These are phyloP conservation scores for Neodiprion virginianus DNA, from an alignment of 1,140 invertebrate species.

Conservation along the genomic window DNA sequence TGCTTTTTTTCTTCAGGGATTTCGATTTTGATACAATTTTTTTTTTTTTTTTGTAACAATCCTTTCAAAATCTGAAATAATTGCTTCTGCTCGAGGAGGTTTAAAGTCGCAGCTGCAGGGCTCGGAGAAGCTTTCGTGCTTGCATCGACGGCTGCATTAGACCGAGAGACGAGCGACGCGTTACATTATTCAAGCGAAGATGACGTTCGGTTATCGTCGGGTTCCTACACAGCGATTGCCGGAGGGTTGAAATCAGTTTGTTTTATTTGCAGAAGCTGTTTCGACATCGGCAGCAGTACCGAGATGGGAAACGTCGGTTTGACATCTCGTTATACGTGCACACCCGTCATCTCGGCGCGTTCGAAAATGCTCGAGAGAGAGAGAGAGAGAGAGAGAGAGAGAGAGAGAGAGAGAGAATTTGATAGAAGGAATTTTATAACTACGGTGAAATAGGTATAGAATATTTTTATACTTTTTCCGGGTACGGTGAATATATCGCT, in stretches of 20 bases:
- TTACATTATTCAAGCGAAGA: not conserved
- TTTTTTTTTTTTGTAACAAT: too few relatives aligned
- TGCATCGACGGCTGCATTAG: too few relatives aligned
- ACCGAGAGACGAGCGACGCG: not conserved
- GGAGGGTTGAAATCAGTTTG: not conserved
- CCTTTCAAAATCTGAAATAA: too few relatives aligned
- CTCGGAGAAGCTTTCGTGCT: too few relatives aligned
- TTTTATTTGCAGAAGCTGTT: not conserved
- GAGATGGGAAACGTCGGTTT: not conserved
- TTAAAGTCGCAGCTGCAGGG: too few relatives aligned
- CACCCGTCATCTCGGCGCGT: not conserved
- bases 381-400: not conserved
- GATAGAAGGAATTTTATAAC: not conserved
- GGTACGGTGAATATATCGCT: not conserved
- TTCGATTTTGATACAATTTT: too few relatives aligned
- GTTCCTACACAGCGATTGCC: constrained; percentile 3
- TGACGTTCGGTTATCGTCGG: constrained; percentile 12
- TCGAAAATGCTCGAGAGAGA: not conserved
- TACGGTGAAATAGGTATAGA: not conserved
- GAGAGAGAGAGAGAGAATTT: not conserved
- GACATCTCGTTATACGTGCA: not conserved
- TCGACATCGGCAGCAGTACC: not conserved
- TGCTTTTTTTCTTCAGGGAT: too few relatives aligned
- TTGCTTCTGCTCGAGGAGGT: too few relatives aligned
- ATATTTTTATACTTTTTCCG: not conserved